Percentiles rank a stretch among this genome's conserved stretches.
These are phyloP conservation scores for Philereme transversata DNA, from an alignment of 2,888 invertebrate species.

Conservation along the genomic window DNA sequence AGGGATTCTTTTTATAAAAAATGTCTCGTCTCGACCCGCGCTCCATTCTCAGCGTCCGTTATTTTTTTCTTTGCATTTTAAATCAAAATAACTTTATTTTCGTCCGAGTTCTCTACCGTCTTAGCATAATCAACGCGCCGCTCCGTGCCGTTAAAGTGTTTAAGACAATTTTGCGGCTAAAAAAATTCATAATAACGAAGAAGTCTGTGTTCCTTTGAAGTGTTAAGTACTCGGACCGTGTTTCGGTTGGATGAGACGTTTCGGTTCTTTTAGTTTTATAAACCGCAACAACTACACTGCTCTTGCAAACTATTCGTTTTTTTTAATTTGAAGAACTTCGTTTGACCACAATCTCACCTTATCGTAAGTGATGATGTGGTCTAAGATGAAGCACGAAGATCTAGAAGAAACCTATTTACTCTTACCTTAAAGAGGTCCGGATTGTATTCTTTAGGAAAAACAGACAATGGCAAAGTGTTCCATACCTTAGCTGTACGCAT, in stretches of 20 bases:
- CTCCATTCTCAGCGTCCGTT: conserved; percentile 44
- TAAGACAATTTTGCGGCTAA: conserved; percentile 71
- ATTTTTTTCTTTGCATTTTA: conserved; percentile 77
- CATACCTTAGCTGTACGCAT: too few relatives aligned
- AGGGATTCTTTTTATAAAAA: conserved; percentile 58
- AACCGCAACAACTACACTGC: conserved; percentile 31
- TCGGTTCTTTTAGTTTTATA: conserved; percentile 32
- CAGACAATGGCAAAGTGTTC: too few relatives aligned
- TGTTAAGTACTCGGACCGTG: conserved; percentile 49
- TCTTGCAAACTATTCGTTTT: conserved; percentile 23
- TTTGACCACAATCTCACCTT: too few relatives aligned
- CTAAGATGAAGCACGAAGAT: too few relatives aligned
- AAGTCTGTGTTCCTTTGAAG: conserved; percentile 59
- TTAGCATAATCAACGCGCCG: conserved; percentile 73
- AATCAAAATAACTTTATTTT: conserved; percentile 80
- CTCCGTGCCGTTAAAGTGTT: conserved; percentile 62
- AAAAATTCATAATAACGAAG: conserved; percentile 65
- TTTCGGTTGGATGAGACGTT: conserved; percentile 32
- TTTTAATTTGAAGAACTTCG: too few relatives aligned
- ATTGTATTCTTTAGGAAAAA: too few relatives aligned
- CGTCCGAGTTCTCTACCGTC: conserved; percentile 69
- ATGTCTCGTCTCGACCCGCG: conserved; percentile 51
- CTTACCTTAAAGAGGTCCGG: too few relatives aligned
- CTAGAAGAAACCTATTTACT: too few relatives aligned
- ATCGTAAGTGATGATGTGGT: too few relatives aligned